Base-by-base conservation (phyloP, 1,140 invertebrate genomes). In the Drosophila neocordata region DNA sequence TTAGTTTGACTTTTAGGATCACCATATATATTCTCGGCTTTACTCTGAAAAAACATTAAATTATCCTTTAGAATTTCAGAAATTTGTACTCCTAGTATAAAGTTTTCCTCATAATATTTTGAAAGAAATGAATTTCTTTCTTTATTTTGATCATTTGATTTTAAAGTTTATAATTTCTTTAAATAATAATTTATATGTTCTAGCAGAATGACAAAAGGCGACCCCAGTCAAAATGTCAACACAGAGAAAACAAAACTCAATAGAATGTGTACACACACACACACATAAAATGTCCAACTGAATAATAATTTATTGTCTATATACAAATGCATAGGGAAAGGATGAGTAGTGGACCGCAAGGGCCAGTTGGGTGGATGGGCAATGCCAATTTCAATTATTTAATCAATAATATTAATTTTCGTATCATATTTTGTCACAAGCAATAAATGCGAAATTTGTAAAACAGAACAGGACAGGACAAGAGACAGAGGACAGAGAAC, bases 351-450 rank as follows among this genome's bases (percentile, higher is more conserved):
- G 0, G n/a, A 9, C 41, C 41, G 20, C 41, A 48, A 20, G 5
- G 38, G 41, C 1, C 9, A 12, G 0, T 9, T 9, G 0, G 34
- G 11, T 12, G 41, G 18, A 15, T 48, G 60, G 13, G 64, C 27
- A 65, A 75, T 79, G 85, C 85, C 85, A 82, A 87, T 90, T 89
- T 87, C 85, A 89, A 89, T 89, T 89, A 89, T 89, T 89, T 89
- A 89, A 89, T 89, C 85, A 89, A 89, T 89, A 89, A 87, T 89
- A 89, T 89, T 89, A 89, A 89, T 89, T 89, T 89, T 90, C 85
- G 79, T 90, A 89, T 89, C 85, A 89, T 89, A 90, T 89, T 89
- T 90, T 89, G 85, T 89, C 85, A 87, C 63, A 73, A 73, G 77
- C 85, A 89, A 89, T 89, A 89, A 89, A 89, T 81, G 84, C 62